Evolutionary conservation across 2,888 invertebrate species (phyloP).

Genomic region (Pollenia labialis): DNA sequence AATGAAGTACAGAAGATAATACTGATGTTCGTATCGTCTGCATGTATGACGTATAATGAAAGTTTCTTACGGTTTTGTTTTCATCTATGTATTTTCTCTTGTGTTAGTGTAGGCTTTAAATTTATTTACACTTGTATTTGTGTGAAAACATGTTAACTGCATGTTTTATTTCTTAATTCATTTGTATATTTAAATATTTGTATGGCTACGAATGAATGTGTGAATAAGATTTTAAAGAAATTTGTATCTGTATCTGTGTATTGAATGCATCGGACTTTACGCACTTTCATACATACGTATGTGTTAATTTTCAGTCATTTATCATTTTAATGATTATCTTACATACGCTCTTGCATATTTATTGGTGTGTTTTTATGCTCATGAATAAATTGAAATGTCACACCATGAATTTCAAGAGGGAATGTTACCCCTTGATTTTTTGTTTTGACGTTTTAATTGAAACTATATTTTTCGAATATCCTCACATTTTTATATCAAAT

Average conservation of each 20-base stretch:
- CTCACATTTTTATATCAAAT: too few relatives aligned
- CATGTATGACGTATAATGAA: neutral
- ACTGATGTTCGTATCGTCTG: neutral
- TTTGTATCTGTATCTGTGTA: neutral
- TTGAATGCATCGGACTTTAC: conserved; percentile 13
- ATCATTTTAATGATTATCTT: conserved; percentile 61
- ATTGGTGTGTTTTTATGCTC: neutral
- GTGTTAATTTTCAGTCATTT: conserved; percentile 22
- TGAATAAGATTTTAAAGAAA: neutral
- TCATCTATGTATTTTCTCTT: neutral
- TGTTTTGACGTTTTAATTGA: too few relatives aligned
- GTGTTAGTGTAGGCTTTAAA: neutral
- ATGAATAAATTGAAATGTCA: conserved; percentile 44
- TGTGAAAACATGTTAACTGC: conserved; percentile 28
- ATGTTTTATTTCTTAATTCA: conserved; percentile 20
- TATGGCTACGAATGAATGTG: neutral
- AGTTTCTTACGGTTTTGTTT: neutral
- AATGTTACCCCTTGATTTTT: neutral
- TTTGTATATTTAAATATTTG: neutral
- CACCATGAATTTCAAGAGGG: conserved; percentile 1
- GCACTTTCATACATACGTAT: too few relatives aligned
- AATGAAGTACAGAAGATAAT: neutral
- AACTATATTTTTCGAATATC: too few relatives aligned
- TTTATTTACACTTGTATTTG: conserved; percentile 21
- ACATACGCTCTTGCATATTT: neutral